These are phyloP conservation scores for Amazona guildingii DNA, from an alignment of 2,113 vertebrate genomes.

Conservation along the genomic window DNA sequence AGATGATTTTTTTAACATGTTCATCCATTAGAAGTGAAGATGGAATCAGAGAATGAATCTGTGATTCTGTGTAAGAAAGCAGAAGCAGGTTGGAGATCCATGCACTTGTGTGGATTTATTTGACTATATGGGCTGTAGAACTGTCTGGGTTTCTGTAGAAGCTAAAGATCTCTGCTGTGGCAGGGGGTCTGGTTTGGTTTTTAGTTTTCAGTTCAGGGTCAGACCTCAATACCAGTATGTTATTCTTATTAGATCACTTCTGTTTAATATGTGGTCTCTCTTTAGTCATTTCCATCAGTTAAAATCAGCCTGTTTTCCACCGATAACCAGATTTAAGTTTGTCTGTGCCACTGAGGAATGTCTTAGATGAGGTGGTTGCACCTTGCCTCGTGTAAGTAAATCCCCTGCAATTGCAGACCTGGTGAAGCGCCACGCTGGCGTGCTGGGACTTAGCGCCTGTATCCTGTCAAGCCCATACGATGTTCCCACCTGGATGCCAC, in stretches of 20 bases:
- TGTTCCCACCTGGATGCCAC: slow-evolving; percentile 98
- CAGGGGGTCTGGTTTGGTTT: accelerated
- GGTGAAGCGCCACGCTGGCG: slow-evolving; percentile 92
- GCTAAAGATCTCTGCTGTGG: not conserved
- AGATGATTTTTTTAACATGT: not conserved
- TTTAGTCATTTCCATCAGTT: not conserved
- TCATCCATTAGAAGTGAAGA: not conserved
- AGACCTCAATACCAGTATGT: not conserved
- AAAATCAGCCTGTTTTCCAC: not conserved
- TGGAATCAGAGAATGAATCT: not conserved
- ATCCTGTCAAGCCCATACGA: slow-evolving; percentile 95
- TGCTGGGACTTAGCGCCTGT: slow-evolving; percentile 94
- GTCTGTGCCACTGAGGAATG: not conserved
- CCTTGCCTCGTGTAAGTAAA: not conserved
- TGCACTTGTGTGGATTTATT: not conserved
- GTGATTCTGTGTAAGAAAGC: not conserved
- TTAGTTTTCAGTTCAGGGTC: not conserved
- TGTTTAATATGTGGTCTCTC: not conserved
- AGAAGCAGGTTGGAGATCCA: not conserved
- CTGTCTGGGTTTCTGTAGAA: not conserved
- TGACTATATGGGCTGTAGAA: not conserved
- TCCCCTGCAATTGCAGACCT: slow-evolving; percentile 77
- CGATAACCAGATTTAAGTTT: not conserved
- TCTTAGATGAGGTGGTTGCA: not conserved
- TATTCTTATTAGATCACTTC: not conserved